Base-by-base conservation (phyloP, 2,797 vertebrate genomes). In the Amblyraja radiata region DNA sequence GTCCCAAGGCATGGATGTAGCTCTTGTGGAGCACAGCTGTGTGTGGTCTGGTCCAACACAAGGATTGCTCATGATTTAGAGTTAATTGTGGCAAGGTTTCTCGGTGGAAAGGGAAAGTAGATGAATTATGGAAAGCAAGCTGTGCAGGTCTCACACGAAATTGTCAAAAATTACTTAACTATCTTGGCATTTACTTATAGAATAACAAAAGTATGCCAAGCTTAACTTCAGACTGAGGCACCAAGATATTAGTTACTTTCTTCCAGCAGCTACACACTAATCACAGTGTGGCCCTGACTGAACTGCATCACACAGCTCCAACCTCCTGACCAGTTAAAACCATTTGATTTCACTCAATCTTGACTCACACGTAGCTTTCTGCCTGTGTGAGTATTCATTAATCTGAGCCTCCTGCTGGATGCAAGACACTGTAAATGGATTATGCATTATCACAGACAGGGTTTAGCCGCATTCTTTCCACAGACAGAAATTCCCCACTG, bases 311-410 rank as follows among this genome's bases (percentile, higher is more conserved):
- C 68, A 91, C 54, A 28, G 90, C 23, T 91, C 18, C 32, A 10
- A 23, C 21, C 23, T 88, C 39, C 9, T 91, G 90, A 91, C 21
- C 88, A 91, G 39, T 91, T 91, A 73, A 73, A 91, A 1, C 71
- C 90, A 91, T 91, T 91, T 91, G 68, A 91, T 73, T 74, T 91
- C 18, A 74, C 39, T 39, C 90, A 28, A 91, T 74, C 88, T 90
- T 36, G 8, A n/a, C 58, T n/a, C 32, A 39, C 63, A 90, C n/a
- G 21, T 21, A 73, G 21, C 88, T 90, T 73, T 90, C 68, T 74
- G 68, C 6, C 36, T 46, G 23, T 91, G 68, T 91, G 90, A 91
- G 11, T 73, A 88, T 91, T n/a, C 90, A 73, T 74, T 73, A 91
- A 74, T 28, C 68, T 91, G 71, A 91, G 25, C 68, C 73, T 46